Conservation (phyloP, 1,140 invertebrate genomes). For the Papilio glaucus region DNA sequence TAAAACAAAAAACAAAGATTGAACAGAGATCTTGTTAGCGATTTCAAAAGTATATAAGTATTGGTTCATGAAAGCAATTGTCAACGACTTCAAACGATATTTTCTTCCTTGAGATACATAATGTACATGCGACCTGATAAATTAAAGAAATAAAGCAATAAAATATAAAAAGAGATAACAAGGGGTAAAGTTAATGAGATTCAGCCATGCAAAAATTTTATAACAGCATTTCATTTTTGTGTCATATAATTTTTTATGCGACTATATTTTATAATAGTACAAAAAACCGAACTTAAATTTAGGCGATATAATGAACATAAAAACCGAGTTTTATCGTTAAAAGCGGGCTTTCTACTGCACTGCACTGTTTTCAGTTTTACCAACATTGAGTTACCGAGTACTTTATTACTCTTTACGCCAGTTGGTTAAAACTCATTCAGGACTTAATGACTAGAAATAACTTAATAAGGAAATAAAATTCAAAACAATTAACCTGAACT, state of each 20-base stretch:
- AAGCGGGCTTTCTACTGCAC: conserved; percentile 25
- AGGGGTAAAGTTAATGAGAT: neutral
- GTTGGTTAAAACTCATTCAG: conserved; percentile 8
- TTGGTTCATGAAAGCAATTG: no score
- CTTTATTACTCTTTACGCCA: conserved; percentile 2
- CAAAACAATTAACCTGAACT: no score
- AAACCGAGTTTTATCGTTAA: conserved; percentile 31
- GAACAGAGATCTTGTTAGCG: no score
- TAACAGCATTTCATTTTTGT: neutral
- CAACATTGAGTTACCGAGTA: conserved; percentile 27
- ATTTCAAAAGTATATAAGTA: no score
- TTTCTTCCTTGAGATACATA: no score
- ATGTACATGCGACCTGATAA: no score
- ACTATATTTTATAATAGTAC: conserved; percentile 9
- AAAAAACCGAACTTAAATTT: conserved; percentile 11
- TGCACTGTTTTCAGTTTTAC: conserved; percentile 20
- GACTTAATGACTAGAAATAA: neutral
- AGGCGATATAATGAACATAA: conserved; percentile 24
- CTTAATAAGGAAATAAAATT: no score
- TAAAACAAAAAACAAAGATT: no score
- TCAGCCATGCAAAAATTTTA: neutral
- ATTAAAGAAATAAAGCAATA: neutral
- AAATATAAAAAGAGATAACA: neutral
- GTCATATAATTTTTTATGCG: conserved; percentile 7
- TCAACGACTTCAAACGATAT: no score